Base-by-base conservation (phyloP, 2,888 invertebrate genomes). In the Melipona bicolor region DNA sequence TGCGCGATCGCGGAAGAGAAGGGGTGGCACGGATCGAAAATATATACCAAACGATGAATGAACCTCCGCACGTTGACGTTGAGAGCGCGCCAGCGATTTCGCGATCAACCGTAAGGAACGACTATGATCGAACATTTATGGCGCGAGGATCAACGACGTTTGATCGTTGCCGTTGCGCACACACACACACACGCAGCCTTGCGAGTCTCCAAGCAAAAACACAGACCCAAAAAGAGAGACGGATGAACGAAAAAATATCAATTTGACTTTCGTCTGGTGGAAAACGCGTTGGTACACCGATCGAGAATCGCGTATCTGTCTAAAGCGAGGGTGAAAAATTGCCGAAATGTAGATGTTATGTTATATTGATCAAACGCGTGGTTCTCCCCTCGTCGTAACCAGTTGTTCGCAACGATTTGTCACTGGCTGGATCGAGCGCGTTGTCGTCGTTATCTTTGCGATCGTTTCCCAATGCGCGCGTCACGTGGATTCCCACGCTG, bases 11-110 rank as follows among this genome's bases (percentile, higher is more conserved):
- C 43, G 54, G 65, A 54, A n/a, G 77, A 64, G 77, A 64, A 74
- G 68, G 80, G 71, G 59, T 72, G 75, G 81, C 72, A 72, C 68
- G 77, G 81, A 85, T 88, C 85, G 75, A 85, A 89, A 87, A 89
- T 89, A 85, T 85, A 87, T 86, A 87, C 83, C 80, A 65, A 89
- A 88, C 88, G 89, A 88, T 88, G 88, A 88, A 88, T 88, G 88
- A 89, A 84, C 79, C 83, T 82, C 13, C 81, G 43, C 75, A 79
- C 77, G 87, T 79, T 79, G 70, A 80, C 84, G 77, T 77, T 76
- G 84, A 50, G 72, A 79, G 72, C 65, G 85, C 79, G 84, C 84
- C 79, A 84, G 79, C 78, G 80, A 80, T 82, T 79, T 72, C 73
- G 69, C 80, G 77, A 88, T 88, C 81, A 81, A 62, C 69, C 81